Percentiles rank a stretch among this genome's conserved stretches.
These are phyloP conservation scores for Gisinianus flammeolus DNA, from an alignment of 2,888 invertebrate species.

Conservation along the genomic window DNA sequence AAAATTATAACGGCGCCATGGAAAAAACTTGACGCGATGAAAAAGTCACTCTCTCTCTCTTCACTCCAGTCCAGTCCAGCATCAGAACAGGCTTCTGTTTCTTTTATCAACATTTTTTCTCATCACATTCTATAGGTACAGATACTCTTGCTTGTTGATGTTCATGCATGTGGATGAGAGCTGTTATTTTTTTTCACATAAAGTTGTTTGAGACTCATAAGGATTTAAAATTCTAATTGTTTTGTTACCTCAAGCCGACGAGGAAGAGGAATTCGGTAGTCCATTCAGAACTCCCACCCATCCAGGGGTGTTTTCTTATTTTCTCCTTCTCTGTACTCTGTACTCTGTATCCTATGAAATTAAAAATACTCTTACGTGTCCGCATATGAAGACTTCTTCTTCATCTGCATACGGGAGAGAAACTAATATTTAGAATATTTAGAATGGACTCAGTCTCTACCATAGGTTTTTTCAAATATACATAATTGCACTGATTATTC, in stretches of 20 bases:
- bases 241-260: not conserved
- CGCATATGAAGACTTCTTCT: too few relatives aligned
- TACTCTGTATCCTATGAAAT: too few relatives aligned
- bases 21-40: not conserved
- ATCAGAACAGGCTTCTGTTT: not conserved
- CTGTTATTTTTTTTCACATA: not conserved
- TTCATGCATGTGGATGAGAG: not conserved
- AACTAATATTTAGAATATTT: too few relatives aligned
- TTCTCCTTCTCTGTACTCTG: not conserved
- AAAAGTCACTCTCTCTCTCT: not conserved
- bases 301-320: not conserved
- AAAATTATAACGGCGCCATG: conserved; percentile 1
- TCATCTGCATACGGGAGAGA: too few relatives aligned
- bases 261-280: not conserved
- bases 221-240: not conserved
- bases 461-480: too few relatives aligned
- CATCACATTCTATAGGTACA: not conserved
- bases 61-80: not conserved
- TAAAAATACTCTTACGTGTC: too few relatives aligned
- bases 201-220: not conserved
- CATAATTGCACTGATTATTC: too few relatives aligned
- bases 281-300: not conserved
- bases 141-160: not conserved
- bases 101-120: not conserved
- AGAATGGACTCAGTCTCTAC: too few relatives aligned